A percentile compares a stretch with the other conserved stretches of the same genome.
Evolutionary conservation across 2,797 vertebrate genomes (phyloP).

Genomic region (Molothrus ater): DNA sequence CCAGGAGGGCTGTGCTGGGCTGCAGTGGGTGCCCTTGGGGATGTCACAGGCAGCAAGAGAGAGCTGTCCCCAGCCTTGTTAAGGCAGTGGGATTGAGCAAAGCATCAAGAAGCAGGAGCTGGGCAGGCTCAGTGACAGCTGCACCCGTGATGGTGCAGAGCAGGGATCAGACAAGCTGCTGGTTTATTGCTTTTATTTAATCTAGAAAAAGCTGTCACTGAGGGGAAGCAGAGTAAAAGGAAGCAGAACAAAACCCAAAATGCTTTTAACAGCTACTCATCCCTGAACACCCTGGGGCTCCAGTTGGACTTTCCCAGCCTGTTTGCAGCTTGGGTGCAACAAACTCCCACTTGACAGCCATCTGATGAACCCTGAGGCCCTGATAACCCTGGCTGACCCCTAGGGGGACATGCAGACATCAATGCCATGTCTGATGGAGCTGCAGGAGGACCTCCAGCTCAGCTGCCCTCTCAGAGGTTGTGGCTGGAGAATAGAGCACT

Average conservation of each 20-base stretch:
- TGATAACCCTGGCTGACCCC: not conserved
- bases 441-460: not conserved
- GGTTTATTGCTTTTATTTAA: not conserved
- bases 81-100: not conserved
- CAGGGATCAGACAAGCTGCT: not conserved
- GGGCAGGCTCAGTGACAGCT: not conserved
- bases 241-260: not conserved
- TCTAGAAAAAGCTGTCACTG: not conserved
- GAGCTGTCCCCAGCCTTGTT: not conserved
- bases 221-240: not conserved
- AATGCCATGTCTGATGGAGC: fast-evolving
- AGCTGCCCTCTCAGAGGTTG: not conserved
- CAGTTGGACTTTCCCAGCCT: not conserved
- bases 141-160: not conserved
- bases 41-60: not conserved
- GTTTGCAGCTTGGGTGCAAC: not conserved
- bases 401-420: fast-evolving
- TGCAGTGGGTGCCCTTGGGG: not conserved
- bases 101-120: not conserved
- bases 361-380: not conserved
- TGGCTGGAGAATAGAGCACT: fast-evolving
- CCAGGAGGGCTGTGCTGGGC: not conserved
- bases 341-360: not conserved
- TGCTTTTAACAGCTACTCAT: not conserved
- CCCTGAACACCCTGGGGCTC: not conserved